Evolutionary conservation across 2,888 invertebrate genomes (phyloP).

Genomic region (Odontomyia ornata): DNA sequence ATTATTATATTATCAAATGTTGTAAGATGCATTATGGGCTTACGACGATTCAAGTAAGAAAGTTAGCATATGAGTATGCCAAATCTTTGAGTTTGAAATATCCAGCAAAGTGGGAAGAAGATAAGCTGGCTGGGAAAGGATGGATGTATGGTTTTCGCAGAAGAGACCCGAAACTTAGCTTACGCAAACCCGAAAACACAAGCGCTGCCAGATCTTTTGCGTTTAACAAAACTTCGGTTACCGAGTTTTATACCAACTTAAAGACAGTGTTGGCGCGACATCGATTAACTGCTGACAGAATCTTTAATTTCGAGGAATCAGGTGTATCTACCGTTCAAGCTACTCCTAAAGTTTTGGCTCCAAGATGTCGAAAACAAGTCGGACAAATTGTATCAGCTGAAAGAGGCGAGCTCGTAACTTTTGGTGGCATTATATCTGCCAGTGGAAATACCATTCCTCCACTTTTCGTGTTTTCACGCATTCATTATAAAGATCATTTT

Average conservation of each 20-base stretch:
- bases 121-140: conserved; percentile 44
- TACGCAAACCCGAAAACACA: neutral
- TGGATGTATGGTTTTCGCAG: conserved; percentile 42
- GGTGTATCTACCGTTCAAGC: too few species aligned
- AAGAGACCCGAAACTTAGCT: neutral
- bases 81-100: conserved; percentile 36
- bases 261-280: conserved; percentile 45
- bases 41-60: conserved; percentile 26
- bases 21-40: conserved; percentile 24
- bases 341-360: too few species aligned
- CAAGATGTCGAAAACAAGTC: too few species aligned
- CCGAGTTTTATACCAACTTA: conserved; percentile 4
- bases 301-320: too few species aligned
- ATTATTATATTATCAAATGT: conserved; percentile 20
- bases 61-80: conserved; percentile 42
- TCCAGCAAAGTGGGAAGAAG: conserved; percentile 43
- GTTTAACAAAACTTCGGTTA: conserved; percentile 3
- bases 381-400: too few species aligned
- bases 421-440: neutral
- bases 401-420: too few species aligned
- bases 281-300: too few species aligned
- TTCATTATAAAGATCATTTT: conserved; percentile 52
- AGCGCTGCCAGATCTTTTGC: neutral
- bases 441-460: conserved; percentile 57
- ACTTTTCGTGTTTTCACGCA: conserved; percentile 55